Base-by-base conservation (phyloP, 2,888 invertebrate genomes). In the Eupithecia inturbata region DNA sequence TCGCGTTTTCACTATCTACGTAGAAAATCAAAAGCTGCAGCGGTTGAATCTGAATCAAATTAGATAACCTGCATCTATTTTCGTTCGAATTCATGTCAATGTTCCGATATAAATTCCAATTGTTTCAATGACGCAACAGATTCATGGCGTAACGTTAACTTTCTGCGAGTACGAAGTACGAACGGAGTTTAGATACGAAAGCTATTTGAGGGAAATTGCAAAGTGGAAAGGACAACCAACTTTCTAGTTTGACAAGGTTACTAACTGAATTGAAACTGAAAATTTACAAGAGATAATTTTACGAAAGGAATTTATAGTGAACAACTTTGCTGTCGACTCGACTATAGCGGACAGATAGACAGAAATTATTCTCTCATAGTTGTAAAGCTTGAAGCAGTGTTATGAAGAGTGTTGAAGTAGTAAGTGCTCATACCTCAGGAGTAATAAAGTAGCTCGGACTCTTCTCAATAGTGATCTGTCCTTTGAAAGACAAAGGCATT, bases 361-460 rank as follows among this genome's bases (percentile, higher is more conserved):
- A 22, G 19, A 36, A 64, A 33, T 36, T 64, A 64, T 64, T 64
- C 36, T 33, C 33, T 64, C n/a, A 36, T 64, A 22, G 63, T 64
- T 64, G 12, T 64, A 33, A 36, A 64, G 63, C 36, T 64, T 19
- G 7, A 19, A 64, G n/a, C 10, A 36, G n/a, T 64, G 63, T 36
- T 64, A 6, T n/a, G 36, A 64, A 64, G n/a, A n/a, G n/a, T n/a
- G n/a, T n/a, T n/a, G n/a, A n/a, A n/a, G n/a, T 36, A 10, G 1
- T 36, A 36, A 64, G 22, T 26, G 57, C 4, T 49, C 95, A 95
- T 91, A 98, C 99, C 96, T 98, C 97, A 19, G 98, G 97, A 72
- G 98, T 98, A 66, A 99, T 98, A 93, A 99, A 99, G 93, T 99
- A 99, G 85, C 98, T 98, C 7, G 99, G 99, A 83, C 98, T 99